Evolutionary conservation across 2,797 vertebrate species (phyloP), one percentile per base, ranked within the genome.

Genomic region (Platyrinchus mystaceus): DNA sequence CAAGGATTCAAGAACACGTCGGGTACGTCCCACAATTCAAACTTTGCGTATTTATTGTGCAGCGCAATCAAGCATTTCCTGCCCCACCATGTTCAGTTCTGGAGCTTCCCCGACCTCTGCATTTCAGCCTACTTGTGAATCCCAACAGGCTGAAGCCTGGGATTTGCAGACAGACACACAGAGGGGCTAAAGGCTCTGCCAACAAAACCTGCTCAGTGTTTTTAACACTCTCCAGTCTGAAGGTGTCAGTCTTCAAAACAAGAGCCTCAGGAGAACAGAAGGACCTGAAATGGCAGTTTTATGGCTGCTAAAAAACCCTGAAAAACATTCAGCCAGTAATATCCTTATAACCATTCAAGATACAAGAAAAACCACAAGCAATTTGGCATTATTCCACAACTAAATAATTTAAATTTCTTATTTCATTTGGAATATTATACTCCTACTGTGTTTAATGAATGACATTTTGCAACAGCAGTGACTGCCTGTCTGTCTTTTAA

Each of bases 361-460:
- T 14, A 64, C 1, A 32, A 26, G 27, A 49, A 76, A 49, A n/a
- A 4, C 27, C 47, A 52, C 2, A 4, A 78, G n/a, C 22, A 59
- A 75, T 68, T n/a, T 87, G 34, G 49, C 86, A 69, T 69, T 78
- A 55, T 34, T 78, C 55, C 46, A 70, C 6, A 1, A 81, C 56
- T 60, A 93, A 71, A 68, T 68, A 49, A 90, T 74, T 93, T 44
- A 26, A n/a, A 68, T 74, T 67, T 73, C 23, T 73, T 59, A 28
- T 55, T 81, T 91, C 39, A 59, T 53, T 75, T 90, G 23, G 11
- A 89, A 46, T 41, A 59, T 44, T 87, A 50, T 44, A 81, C 18
- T 66, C 39, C 90, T 64, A 66, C 59, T 71, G 27, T 24, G 34
- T 46, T 81, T 78, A 68, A 78, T 23, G 32, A 92, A 84, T 53